These are phyloP conservation scores for Noctua janthe DNA, from an alignment of 2,888 invertebrate genomes.

Conservation along the genomic window DNA sequence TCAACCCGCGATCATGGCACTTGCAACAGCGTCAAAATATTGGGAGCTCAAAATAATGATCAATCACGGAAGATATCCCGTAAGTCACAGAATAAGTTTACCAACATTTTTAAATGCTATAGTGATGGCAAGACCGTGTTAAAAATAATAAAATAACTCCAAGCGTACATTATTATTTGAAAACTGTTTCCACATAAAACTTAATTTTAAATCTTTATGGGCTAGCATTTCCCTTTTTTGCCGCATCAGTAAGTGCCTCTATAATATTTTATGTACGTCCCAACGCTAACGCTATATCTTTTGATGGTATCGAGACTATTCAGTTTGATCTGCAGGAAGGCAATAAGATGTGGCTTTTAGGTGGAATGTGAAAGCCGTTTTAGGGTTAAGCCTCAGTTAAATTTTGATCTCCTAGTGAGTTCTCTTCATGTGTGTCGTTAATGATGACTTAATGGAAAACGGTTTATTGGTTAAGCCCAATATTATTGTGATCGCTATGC, in stretches of 20 bases:
- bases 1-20: too few species aligned
- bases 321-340: constrained; percentile 48
- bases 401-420: background rate
- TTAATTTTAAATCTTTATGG: constrained; percentile 58
- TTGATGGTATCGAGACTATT: constrained; percentile 55
- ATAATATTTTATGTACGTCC: constrained; percentile 60
- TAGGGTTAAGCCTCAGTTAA: constrained; percentile 1
- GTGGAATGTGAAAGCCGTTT: constrained; percentile 6
- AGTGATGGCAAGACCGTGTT: background rate
- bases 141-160: constrained; percentile 6
- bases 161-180: constrained; percentile 36
- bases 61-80: too few species aligned
- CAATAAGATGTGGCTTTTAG: constrained; percentile 42
- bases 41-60: too few species aligned
- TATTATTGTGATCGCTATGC: background rate
- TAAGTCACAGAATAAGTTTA: background rate
- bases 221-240: constrained; percentile 42
- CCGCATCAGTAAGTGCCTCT: constrained; percentile 48
- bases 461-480: background rate
- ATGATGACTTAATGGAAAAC: background rate
- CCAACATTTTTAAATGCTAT: background rate
- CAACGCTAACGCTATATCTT: constrained; percentile 46
- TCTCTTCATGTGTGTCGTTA: background rate
- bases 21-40: too few species aligned
- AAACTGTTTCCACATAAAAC: constrained; percentile 48